phyloP scores from a whole-genome alignment of 2,797 vertebrate species.

The Chaetodon trifasciatus region DNA sequence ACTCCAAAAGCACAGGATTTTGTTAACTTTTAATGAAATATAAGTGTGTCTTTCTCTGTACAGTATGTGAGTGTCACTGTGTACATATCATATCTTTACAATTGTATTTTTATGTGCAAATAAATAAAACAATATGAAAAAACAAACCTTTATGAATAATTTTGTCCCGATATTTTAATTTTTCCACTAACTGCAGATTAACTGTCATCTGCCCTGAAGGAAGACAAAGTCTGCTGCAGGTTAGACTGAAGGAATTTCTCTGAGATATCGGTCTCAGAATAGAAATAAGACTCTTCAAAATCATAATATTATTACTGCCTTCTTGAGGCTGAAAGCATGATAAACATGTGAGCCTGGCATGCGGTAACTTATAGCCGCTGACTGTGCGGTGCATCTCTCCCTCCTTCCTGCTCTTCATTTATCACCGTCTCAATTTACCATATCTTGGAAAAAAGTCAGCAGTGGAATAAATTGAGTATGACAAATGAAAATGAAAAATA shows the following conservation, averaged over 20 bases:
- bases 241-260: neutral
- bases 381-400: neutral
- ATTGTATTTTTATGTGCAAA: neutral
- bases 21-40: neutral
- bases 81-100: neutral
- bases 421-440: neutral
- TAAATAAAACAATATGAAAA: neutral
- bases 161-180: neutral
- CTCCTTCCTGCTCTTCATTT: constrained; percentile 18
- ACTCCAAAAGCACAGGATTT: neutral
- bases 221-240: neutral
- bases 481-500: constrained; percentile 12
- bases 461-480: neutral
- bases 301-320: constrained; percentile 12
- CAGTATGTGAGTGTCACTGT: neutral
- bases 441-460: neutral
- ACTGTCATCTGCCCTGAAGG: neutral
- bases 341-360: neutral
- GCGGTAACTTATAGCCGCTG: neutral
- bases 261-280: neutral
- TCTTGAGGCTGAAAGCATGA: neutral
- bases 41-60: neutral
- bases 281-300: constrained; percentile 5
- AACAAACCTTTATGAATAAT: neutral
- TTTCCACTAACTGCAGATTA: neutral